These are phyloP conservation scores for Apocrypta bakeri DNA, from an alignment of 1,140 invertebrate species.

Conservation along the genomic window DNA sequence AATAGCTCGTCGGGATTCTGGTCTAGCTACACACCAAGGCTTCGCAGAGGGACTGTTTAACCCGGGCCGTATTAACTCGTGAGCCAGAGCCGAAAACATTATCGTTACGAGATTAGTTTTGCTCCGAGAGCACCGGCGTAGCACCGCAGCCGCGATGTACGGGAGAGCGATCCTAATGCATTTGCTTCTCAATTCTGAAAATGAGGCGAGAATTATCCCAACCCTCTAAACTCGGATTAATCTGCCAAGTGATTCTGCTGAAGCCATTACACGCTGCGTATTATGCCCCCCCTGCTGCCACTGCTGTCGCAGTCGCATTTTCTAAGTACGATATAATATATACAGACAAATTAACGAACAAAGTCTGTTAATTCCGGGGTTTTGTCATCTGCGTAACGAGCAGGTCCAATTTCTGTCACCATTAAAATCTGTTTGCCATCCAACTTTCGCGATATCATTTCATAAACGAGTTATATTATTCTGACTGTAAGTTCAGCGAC, in stretches of 20 bases:
- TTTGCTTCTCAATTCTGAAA: constrained; percentile 43
- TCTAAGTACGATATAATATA: background rate
- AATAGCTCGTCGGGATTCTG: constrained; percentile 5
- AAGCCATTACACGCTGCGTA: background rate
- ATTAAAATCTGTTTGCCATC: background rate
- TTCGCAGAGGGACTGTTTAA: constrained; percentile 42
- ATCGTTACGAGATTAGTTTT: constrained; percentile 51
- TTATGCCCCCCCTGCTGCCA: background rate
- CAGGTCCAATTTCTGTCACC: background rate
- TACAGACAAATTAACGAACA: background rate
- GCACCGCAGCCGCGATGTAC: background rate
- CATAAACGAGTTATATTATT: background rate
- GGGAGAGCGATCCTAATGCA: constrained; percentile 36
- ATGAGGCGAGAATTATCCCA: constrained; percentile 42
- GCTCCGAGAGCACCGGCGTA: background rate
- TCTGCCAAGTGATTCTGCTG: constrained; percentile 28
- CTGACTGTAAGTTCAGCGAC: no score
- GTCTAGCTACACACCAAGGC: background rate
- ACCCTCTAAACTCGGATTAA: constrained; percentile 42
- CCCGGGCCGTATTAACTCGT: constrained; percentile 50
- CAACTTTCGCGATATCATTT: background rate
- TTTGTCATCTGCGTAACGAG: background rate
- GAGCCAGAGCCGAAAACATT: constrained; percentile 50
- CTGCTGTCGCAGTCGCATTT: background rate
- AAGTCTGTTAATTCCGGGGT: background rate